Evolutionary conservation across 2,113 vertebrate species (phyloP).

Genomic region (Amia ocellicauda): DNA sequence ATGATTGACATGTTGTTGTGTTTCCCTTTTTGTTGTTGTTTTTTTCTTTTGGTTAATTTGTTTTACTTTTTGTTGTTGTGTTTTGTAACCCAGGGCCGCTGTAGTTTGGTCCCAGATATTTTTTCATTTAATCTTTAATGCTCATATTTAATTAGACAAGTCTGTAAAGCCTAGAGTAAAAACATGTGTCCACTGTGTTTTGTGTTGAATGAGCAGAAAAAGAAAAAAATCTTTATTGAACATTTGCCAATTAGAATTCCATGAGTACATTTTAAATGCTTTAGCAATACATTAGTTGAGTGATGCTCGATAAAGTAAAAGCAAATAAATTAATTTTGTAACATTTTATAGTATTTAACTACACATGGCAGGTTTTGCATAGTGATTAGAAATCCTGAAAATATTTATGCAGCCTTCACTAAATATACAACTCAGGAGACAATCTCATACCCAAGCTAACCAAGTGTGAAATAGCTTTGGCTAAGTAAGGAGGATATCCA

Average conservation of each 20-base stretch:
- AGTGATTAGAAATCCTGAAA: conserved; percentile 58
- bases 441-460: conserved; percentile 64
- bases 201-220: too few species aligned
- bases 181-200: too few species aligned
- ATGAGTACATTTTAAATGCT: conserved; percentile 26
- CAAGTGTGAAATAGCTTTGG: conserved; percentile 78
- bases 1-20: too few species aligned
- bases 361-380: conserved; percentile 47
- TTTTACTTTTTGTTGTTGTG: too few species aligned
- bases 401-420: conserved; percentile 60
- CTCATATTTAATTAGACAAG: too few species aligned
- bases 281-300: conserved; percentile 22
- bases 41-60: too few species aligned
- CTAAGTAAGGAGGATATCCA: conserved; percentile 69
- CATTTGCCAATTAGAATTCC: conserved; percentile 51
- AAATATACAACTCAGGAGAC: conserved; percentile 67
- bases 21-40: too few species aligned
- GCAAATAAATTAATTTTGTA: conserved; percentile 48
- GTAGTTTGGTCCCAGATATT: too few species aligned
- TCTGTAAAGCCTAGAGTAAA: too few species aligned
- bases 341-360: conserved; percentile 45
- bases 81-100: too few species aligned
- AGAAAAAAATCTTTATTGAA: conserved; percentile 43
- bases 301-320: conserved; percentile 25
- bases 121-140: too few species aligned